Conservation (phyloP, 2,797 vertebrate species). For the Pantherophis alleghaniensis region DNA sequence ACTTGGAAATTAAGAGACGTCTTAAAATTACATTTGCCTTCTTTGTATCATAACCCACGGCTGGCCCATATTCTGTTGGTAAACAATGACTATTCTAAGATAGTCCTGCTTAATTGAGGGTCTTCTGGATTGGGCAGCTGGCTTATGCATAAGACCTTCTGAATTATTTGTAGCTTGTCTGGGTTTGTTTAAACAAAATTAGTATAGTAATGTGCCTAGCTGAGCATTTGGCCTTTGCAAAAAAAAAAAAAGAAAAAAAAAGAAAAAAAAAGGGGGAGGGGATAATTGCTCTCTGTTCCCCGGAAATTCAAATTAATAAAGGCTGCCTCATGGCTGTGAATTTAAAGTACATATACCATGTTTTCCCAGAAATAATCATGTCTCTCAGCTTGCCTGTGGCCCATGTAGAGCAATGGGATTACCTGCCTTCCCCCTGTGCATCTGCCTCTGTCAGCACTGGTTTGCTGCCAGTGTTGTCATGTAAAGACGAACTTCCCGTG, state of each 20-base stretch:
- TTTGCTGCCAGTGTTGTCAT: too few species aligned
- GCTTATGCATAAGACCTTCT: neutral
- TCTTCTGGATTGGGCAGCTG: neutral
- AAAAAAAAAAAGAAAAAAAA: too few species aligned
- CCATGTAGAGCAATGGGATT: rapidly evolving
- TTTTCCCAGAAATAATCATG: too few species aligned
- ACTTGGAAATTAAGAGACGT: neutral
- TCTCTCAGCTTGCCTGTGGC: too few species aligned
- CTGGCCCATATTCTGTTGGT: neutral
- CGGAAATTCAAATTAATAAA: neutral
- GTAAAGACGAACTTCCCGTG: too few species aligned
- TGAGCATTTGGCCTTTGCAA: neutral
- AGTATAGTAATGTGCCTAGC: neutral
- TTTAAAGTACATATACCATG: neutral
- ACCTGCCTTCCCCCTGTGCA: too few species aligned
- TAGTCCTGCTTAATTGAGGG: neutral
- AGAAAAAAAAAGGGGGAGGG: neutral
- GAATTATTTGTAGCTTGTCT: neutral
- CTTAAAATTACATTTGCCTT: neutral
- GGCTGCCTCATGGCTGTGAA: neutral
- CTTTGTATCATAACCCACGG: neutral
- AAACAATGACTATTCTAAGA: neutral
- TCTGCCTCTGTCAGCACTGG: too few species aligned
- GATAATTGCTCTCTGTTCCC: neutral
- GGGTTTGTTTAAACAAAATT: neutral